These are phyloP conservation scores for Falco columbarius DNA, from an alignment of 2,797 vertebrate genomes.

Conservation along the genomic window DNA sequence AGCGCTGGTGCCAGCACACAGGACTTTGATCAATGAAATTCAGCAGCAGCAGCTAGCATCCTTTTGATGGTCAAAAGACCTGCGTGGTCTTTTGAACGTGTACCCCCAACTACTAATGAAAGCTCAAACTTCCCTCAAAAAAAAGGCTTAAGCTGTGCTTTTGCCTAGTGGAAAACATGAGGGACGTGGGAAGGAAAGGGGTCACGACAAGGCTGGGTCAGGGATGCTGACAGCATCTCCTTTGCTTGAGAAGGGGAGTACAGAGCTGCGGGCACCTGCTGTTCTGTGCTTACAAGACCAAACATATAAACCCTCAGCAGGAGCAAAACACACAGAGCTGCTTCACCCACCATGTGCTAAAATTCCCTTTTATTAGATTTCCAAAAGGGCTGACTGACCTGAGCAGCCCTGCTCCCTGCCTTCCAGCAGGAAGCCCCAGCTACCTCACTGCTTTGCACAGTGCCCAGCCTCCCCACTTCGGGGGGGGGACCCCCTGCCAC, in stretches of 20 bases:
- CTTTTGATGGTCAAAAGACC: neutral
- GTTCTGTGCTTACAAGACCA: neutral
- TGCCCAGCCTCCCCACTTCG: neutral
- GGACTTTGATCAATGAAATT: neutral
- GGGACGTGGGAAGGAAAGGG: neutral
- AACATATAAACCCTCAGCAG: neutral
- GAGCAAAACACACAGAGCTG: neutral
- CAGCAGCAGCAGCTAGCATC: neutral
- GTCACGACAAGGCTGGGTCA: no score
- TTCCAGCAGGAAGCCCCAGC: neutral
- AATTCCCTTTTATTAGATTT: neutral
- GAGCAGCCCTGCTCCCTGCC: neutral
- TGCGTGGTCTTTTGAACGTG: neutral
- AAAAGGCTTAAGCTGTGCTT: neutral
- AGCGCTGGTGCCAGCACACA: neutral
- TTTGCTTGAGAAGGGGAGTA: neutral
- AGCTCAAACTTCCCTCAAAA: neutral
- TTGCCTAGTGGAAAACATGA: no score
- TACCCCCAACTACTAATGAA: neutral
- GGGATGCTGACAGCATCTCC: neutral
- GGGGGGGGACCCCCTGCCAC: neutral
- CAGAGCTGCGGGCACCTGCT: neutral
- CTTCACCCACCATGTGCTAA: neutral
- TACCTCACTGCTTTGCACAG: rapidly evolving
- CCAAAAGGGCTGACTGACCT: neutral